Percentiles rank a stretch among this genome's conserved stretches.
phyloP scores from a whole-genome alignment of 2,113 vertebrate species.

The cattle (Bos taurus) region ARS-UCD2.0 NC_037339.1:61257001-61257500 shows the following conservation, averaged over 20 bases:
- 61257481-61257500: not conserved
- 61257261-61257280: not conserved
- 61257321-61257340: not conserved
- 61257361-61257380: not conserved
- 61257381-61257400: not conserved
- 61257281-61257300: not conserved
- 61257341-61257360: not conserved
- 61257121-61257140: not conserved
- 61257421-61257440: not conserved
- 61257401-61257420: not conserved
- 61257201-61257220: not conserved
- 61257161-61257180: not conserved
- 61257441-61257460: not conserved
- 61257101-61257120: not conserved
- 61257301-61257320: not conserved
- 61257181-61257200: not conserved
- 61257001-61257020: not conserved
- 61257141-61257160: not conserved
- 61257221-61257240: not conserved
- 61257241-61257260: not conserved
- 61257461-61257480: not conserved
- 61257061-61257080: not conserved
- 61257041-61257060: not conserved
- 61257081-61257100: not conserved
- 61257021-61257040: not conserved